These are phyloP conservation scores for Lepus townsendii DNA, from an alignment of 2,797 vertebrate species.

Conservation along the genomic window DNA sequence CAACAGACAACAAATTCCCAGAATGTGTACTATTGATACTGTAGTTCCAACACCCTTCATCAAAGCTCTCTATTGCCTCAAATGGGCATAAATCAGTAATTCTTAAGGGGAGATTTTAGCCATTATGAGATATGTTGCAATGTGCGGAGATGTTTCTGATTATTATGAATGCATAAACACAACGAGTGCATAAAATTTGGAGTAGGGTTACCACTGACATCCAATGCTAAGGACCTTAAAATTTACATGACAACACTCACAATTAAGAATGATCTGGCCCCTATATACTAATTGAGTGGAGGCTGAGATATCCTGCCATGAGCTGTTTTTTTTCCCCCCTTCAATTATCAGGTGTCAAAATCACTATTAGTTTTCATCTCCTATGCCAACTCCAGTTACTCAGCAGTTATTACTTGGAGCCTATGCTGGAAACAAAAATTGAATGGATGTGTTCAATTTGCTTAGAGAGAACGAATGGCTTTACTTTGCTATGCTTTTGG, in stretches of 20 bases:
- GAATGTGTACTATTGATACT: background rate
- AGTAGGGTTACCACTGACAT: fast-evolving
- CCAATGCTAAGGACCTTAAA: background rate
- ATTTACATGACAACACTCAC: background rate
- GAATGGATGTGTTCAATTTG: background rate
- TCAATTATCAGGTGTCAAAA: constrained; percentile 1
- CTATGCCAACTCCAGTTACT: background rate
- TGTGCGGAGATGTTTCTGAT: background rate
- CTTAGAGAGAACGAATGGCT: background rate
- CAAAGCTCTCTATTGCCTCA: background rate
- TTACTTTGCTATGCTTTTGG: background rate
- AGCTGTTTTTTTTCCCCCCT: background rate
- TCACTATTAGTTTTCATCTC: background rate
- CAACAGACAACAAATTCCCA: background rate
- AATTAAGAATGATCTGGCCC: background rate
- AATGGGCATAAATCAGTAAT: background rate
- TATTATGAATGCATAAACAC: background rate
- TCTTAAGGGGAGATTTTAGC: background rate
- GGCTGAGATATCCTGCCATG: background rate
- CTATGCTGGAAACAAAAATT: background rate
- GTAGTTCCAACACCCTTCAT: background rate
- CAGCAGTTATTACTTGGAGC: background rate
- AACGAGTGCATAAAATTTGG: background rate
- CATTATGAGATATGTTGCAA: background rate
- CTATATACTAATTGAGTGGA: background rate